These are phyloP conservation scores for Leucania comma DNA, from an alignment of 2,888 invertebrate species.

Conservation along the genomic window DNA sequence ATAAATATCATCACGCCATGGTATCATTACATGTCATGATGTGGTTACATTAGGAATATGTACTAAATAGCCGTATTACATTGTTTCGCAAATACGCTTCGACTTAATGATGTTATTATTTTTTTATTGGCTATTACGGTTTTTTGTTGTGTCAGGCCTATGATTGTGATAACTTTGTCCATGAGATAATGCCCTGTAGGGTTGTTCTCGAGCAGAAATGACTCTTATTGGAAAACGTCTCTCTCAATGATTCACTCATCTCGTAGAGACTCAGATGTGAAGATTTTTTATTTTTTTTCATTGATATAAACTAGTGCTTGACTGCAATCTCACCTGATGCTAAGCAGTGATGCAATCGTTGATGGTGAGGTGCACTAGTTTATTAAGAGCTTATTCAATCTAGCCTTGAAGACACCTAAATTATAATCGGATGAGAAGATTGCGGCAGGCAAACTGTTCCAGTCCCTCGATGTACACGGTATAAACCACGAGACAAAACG, in stretches of 20 bases:
- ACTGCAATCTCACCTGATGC: too few relatives aligned
- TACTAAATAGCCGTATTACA: constrained; percentile 24
- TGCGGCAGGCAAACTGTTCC: too few relatives aligned
- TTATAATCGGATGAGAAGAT: too few relatives aligned
- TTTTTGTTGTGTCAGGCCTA: constrained; percentile 4
- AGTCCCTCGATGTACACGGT: too few relatives aligned
- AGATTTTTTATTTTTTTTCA: too few relatives aligned
- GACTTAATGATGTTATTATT: constrained; percentile 39
- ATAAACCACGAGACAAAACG: too few relatives aligned
- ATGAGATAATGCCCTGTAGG: neutral
- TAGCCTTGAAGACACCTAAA: too few relatives aligned
- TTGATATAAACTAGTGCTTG: too few relatives aligned
- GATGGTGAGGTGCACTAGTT: too few relatives aligned
- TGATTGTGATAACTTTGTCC: neutral
- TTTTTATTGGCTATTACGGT: constrained; percentile 15
- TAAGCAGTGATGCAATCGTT: too few relatives aligned
- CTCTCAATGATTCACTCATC: neutral
- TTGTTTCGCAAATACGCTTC: constrained; percentile 40
- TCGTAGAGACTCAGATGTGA: neutral
- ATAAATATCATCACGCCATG: constrained; percentile 45
- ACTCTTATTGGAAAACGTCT: neutral
- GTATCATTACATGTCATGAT: constrained; percentile 38
- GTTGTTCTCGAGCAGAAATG: neutral
- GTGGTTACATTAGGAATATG: constrained; percentile 45
- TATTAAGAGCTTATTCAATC: too few relatives aligned